Evolutionary conservation across 2,888 invertebrate genomes (phyloP), one percentile per base, ranked within the genome.

Genomic region (Thymelicus sylvestris): DNA sequence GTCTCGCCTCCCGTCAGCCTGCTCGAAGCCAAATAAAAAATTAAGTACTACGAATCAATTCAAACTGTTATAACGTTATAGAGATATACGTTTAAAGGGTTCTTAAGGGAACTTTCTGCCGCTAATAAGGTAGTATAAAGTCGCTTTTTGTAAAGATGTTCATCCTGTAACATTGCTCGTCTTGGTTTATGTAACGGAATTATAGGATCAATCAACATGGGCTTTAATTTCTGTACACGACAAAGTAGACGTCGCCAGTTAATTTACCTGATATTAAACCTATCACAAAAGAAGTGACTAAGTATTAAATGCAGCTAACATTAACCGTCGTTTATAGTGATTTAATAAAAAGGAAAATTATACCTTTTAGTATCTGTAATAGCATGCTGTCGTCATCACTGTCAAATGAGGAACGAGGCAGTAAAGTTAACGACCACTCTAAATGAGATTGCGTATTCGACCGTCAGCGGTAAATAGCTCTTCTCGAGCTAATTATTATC

Each of bases 1-100:
- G 70, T 71, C 70, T 71, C 70, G 69, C n/a, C 59, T 15, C 62
- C 24, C 15, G 59, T 15, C 59, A 59, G 44, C n/a, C 66, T 61
- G 60, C 52, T 66, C 55, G 66, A 55, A 52, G 50, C 38, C 15
- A 19, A 66, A 66, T 66, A 60, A 65, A 69, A 69, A 59, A 44
- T 47, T 12, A 47, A 47, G 6, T 55, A 52, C 55, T 39, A 7
- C 8, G 12, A 24, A 64, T 64, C 64, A 64, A 59, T 59, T 31
- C n/a, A 8, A 41, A 59, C 55, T 24, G 8, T 55, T 55, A 24
- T 44, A 12, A 12, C 24, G 55, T n/a, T 24, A 10, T 1, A 15
- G 3, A 52, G 52, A 52, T 19, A 19, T 19, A 52, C 7, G 15
- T 6, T 19, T 2, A 19, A 19, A 15, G 19, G 15, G 15, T 19